Evolutionary conservation across 1,140 invertebrate species (phyloP).

Genomic region (Dinothrombium tinctorium): DNA sequence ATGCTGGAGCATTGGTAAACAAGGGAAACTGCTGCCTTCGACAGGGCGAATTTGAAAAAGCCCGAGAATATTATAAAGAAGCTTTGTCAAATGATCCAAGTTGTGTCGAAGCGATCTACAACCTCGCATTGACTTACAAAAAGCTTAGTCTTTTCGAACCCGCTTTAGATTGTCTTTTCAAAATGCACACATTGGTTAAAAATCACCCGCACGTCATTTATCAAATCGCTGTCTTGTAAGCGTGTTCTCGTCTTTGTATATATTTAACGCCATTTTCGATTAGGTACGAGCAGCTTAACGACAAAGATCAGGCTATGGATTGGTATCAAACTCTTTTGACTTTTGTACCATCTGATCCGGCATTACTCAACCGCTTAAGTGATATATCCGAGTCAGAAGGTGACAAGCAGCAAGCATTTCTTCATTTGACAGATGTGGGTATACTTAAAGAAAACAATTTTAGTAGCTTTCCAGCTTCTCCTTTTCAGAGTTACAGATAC

Average conservation of each 20-base stretch:
- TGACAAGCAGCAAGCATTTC: constrained; percentile 74
- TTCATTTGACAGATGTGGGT: constrained; percentile 65
- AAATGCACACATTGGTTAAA: constrained; percentile 45
- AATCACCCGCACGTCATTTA: constrained; percentile 61
- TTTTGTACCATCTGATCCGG: constrained; percentile 57
- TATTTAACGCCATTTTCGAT: background rate
- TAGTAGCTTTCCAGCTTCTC: constrained; percentile 5
- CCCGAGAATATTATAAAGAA: constrained; percentile 44
- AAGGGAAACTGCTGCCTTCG: constrained; percentile 55
- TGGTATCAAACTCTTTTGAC: constrained; percentile 57
- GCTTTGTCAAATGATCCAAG: constrained; percentile 56
- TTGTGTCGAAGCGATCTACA: constrained; percentile 74
- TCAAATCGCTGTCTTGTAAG: constrained; percentile 53
- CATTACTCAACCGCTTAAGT: constrained; percentile 52
- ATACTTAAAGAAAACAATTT: background rate
- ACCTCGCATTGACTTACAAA: constrained; percentile 53
- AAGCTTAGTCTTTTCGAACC: constrained; percentile 42
- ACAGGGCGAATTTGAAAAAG: constrained; percentile 43
- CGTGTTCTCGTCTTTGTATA: background rate
- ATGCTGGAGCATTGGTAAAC: constrained; percentile 62
- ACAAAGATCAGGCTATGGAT: constrained; percentile 44
- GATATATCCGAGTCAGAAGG: constrained; percentile 58
- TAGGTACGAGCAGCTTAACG: constrained; percentile 37
- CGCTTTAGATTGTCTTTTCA: constrained; percentile 52
- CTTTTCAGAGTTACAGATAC: constrained; percentile 48